These are phyloP conservation scores for Athalia rosae DNA, from an alignment of 2,888 invertebrate genomes.

Conservation along the genomic window DNA sequence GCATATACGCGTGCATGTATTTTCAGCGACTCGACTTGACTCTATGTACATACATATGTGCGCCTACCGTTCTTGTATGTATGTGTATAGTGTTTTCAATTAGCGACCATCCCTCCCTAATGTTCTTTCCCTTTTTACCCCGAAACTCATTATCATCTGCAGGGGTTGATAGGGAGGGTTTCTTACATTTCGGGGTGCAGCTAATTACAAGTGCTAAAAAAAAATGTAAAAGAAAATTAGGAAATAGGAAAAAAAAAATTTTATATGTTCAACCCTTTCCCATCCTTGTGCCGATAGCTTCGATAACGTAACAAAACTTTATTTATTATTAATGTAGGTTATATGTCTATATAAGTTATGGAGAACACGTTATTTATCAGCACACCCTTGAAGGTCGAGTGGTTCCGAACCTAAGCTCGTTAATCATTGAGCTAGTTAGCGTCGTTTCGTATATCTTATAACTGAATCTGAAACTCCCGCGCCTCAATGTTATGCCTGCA, in stretches of 20 bases:
- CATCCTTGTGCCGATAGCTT: too few relatives aligned
- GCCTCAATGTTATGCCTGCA: too few relatives aligned
- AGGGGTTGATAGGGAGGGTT: too few relatives aligned
- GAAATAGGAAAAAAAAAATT: neutral
- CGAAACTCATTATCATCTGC: neutral
- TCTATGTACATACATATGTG: too few relatives aligned
- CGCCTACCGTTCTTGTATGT: too few relatives aligned
- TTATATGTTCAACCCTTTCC: too few relatives aligned
- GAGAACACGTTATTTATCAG: too few relatives aligned
- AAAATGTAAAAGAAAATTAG: neutral
- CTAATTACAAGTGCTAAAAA: neutral
- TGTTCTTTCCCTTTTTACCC: neutral
- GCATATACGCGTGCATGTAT: too few relatives aligned
- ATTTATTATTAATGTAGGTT: too few relatives aligned
- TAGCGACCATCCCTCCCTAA: neutral
- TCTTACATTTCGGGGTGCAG: too few relatives aligned
- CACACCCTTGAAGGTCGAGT: slow-evolving; percentile 32
- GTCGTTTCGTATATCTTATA: slow-evolving; percentile 29
- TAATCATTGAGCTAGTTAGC: slow-evolving; percentile 35
- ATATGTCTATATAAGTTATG: neutral
- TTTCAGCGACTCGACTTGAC: too few relatives aligned
- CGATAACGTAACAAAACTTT: too few relatives aligned
- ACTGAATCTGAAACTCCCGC: slow-evolving; percentile 28
- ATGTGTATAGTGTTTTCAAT: slow-evolving; percentile 20
- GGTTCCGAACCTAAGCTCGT: slow-evolving; percentile 9